Evolutionary conservation across 2,797 vertebrate genomes (phyloP).

Genomic region (Dicrostonyx torquatus): DNA sequence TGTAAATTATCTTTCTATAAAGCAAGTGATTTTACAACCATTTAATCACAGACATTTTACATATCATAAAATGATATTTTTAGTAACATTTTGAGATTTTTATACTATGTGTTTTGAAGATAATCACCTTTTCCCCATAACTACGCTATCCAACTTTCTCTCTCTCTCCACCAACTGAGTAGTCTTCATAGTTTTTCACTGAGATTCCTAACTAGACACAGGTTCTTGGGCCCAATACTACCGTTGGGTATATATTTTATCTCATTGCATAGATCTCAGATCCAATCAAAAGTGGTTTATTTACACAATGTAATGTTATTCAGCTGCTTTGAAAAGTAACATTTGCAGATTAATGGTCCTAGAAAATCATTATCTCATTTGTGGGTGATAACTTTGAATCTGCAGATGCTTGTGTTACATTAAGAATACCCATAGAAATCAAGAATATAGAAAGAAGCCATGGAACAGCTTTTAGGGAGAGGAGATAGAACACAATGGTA

Average conservation of each 20-base stretch:
- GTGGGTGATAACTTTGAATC: no score
- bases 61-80: background rate
- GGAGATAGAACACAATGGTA: no score
- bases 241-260: background rate
- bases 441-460: background rate
- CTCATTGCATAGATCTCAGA: background rate
- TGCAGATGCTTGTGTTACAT: background rate
- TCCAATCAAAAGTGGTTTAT: background rate
- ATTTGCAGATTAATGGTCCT: background rate
- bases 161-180: background rate
- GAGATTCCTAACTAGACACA: background rate
- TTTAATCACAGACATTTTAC: background rate
- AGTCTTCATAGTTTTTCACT: background rate
- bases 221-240: background rate
- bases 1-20: background rate
- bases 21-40: background rate
- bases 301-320: background rate
- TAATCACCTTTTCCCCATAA: background rate
- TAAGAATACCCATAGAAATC: background rate
- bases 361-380: background rate
- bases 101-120: background rate
- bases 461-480: background rate
- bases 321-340: background rate
- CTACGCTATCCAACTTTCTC: background rate
- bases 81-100: background rate